Evolutionary conservation across 1,140 invertebrate species (phyloP).

Genomic region (Solenopsis invicta): DNA sequence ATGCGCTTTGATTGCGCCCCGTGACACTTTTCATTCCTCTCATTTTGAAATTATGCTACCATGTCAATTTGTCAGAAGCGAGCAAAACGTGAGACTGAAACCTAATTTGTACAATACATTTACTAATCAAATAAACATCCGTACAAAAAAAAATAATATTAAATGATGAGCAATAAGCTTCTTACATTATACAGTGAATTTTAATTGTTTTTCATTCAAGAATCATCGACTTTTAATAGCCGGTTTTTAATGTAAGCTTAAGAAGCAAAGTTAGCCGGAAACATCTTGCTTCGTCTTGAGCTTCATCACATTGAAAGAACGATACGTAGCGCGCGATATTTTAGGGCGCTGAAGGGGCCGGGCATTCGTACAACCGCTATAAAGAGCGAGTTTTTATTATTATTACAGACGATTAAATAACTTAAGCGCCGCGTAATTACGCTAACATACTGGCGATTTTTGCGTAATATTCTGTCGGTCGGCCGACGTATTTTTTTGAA

Average conservation of each 20-base stretch:
- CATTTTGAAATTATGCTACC: background rate
- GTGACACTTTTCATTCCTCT: constrained; percentile 31
- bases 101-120: background rate
- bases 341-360: constrained; percentile 28
- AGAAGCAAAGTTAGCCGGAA: background rate
- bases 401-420: constrained; percentile 70
- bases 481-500: constrained; percentile 22
- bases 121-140: background rate
- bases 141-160: background rate
- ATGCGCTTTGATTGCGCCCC: constrained; percentile 63
- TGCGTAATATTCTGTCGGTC: constrained; percentile 29
- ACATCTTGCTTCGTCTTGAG: constrained; percentile 13
- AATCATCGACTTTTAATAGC: background rate
- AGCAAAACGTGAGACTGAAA: background rate
- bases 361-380: constrained; percentile 44
- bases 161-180: background rate
- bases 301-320: constrained; percentile 41
- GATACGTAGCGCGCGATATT: constrained; percentile 33
- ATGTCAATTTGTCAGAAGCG: background rate
- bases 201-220: background rate
- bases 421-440: constrained; percentile 61
- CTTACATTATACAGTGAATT: background rate
- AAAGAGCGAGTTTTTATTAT: constrained; percentile 62
- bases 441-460: constrained; percentile 62
- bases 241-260: background rate